Evolutionary conservation across 2,113 vertebrate genomes (phyloP).

Genomic region (Mesembrinibis cayennensis): DNA sequence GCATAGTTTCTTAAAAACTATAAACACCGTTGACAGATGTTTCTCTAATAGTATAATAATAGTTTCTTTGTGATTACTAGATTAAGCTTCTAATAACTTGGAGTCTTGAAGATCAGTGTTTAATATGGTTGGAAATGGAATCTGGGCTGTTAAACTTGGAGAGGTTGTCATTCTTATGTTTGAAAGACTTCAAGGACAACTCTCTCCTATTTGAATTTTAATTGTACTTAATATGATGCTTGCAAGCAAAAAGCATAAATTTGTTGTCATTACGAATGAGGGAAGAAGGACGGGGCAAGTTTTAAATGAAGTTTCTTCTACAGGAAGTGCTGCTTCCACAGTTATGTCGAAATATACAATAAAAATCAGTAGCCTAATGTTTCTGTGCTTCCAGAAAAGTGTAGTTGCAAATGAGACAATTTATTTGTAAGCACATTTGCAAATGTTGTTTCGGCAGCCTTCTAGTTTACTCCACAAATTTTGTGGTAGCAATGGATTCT

Average conservation of each 20-base stretch:
- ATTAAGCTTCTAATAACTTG: not conserved
- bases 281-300: not conserved
- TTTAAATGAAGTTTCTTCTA: not conserved
- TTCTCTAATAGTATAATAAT: constrained; percentile 23
- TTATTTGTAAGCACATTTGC: not conserved
- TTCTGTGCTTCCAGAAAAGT: not conserved
- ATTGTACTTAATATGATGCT: not conserved
- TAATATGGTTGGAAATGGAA: constrained; percentile 15
- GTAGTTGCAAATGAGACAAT: not conserved
- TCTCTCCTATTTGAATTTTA: not conserved
- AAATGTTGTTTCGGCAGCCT: not conserved
- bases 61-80: constrained; percentile 54
- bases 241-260: not conserved
- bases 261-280: not conserved
- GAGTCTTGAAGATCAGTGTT: not conserved
- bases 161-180: not conserved
- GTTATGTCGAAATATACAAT: not conserved
- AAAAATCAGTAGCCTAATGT: not conserved
- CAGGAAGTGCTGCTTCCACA: not conserved
- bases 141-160: not conserved
- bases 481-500: not conserved
- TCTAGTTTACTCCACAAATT: not conserved
- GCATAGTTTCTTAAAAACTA: constrained; percentile 18
- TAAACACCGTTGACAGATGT: not conserved
- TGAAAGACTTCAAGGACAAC: not conserved